Base-by-base conservation (phyloP, 2,888 invertebrate species). In the Lottia scabra region DNA sequence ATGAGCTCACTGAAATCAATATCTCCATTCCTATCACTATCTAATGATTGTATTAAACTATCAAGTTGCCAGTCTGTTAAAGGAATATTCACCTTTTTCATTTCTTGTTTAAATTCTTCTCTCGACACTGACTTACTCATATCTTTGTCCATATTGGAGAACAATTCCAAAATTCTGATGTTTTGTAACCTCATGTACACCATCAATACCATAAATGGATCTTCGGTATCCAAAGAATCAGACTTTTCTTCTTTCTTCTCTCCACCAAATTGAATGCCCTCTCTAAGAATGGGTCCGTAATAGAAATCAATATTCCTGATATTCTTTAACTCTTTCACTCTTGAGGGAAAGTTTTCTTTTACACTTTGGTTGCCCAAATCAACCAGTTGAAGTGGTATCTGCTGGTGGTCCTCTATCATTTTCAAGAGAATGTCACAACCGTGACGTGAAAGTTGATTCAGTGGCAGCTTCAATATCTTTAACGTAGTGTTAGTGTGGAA, bases 401-500 rank as follows among this genome's bases (percentile, higher is more conserved):
- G 26, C 5, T 46, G 30, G 26, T 73, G 46, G 43, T 64, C n/a
- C 45, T 73, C 73, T 43, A 73, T 67, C 23, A 73, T 67, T 65
- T 73, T 48, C 23, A 73, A 66, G 45, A 73, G 38, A 23, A 67
- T 63, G 64, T 73, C 70, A 19, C 70, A 70, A 10, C 70, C 56
- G 45, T 67, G 48, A 0, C 70, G 70, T 15, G 73, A 70, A 27
- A 73, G 46, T 13, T 70, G 73, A 65, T 73, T 73, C 64, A 70
- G 43, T 12, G 73, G 73, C 12, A 73, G 45, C 73, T 77, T 75
- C 0, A 86, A 68, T 16, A 74, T 78, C 62, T 80, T 78, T 1
- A 87, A 77, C 1, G 82, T 81, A 30, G 75, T 76, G 70, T 87
- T 87, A 4, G 78, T 75, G 63, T 79, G 65, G 4, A 86, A 72